Percentiles rank a stretch among this genome's conserved stretches.
Conservation (phyloP, 2,797 vertebrate species). For the Orientallactaga sibirica region DNA sequence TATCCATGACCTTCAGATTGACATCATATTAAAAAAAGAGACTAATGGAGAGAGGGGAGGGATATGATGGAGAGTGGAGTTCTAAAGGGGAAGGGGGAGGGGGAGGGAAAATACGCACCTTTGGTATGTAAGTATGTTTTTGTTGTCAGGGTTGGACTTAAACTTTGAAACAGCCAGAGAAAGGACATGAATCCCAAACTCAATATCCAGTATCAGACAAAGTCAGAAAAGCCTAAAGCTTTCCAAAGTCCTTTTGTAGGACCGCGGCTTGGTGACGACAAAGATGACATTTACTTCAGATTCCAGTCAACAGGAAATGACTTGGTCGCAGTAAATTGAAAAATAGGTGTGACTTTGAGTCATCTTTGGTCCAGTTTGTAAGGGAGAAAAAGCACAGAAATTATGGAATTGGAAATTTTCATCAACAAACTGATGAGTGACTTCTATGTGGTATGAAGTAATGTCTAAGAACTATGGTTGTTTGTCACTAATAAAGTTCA, state of each 20-base stretch:
- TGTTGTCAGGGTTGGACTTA: neutral
- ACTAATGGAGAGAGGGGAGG: too few species aligned
- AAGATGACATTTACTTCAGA: neutral
- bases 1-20: too few species aligned
- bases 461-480: neutral
- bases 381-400: slow-evolving; percentile 5
- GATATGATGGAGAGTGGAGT: too few species aligned
- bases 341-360: slow-evolving; percentile 48
- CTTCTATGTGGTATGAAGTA: neutral
- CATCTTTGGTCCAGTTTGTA: neutral
- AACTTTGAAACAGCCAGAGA: neutral
- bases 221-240: neutral
- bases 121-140: too few species aligned
- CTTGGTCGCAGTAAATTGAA: slow-evolving; percentile 31
- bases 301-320: slow-evolving; percentile 62
- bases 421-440: neutral
- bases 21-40: too few species aligned
- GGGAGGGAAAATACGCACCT: too few species aligned
- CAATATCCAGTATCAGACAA: neutral
- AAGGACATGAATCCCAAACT: neutral
- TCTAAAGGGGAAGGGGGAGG: too few species aligned
- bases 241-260: neutral
- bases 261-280: neutral
- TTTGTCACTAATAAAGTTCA: neutral
- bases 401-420: slow-evolving; percentile 20